phyloP scores from a whole-genome alignment of 2,797 vertebrate genomes.

The Helicolenus hilgendorfi region DNA sequence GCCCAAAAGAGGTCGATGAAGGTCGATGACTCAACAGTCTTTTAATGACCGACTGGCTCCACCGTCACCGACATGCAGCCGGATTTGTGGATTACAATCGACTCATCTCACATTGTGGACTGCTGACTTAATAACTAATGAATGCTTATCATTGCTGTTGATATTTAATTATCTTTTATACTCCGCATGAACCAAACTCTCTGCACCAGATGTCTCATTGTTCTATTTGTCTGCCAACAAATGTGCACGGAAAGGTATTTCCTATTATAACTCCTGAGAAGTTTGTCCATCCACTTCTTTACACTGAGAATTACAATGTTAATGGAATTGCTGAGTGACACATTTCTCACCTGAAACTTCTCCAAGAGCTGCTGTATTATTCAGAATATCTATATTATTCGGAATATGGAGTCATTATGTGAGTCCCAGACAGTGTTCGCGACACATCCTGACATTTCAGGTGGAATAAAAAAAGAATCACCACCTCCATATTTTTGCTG shows the following conservation, averaged over 20 bases:
- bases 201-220: conserved; percentile 24
- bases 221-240: conserved; percentile 23
- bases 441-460: conserved; percentile 2
- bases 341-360: conserved; percentile 33
- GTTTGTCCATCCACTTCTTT: conserved; percentile 3
- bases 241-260: conserved; percentile 16
- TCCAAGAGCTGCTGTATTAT: conserved; percentile 1
- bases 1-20: background rate
- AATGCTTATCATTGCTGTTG: conserved; percentile 6
- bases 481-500: background rate
- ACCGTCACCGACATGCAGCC: background rate
- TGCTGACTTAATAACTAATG: conserved; percentile 26
- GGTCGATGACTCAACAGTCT: background rate
- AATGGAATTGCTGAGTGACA: conserved; percentile 13
- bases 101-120: background rate
- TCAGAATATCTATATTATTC: background rate
- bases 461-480: background rate
- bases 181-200: conserved; percentile 8
- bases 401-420: background rate
- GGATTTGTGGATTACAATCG: conserved; percentile 1
- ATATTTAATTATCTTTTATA: conserved; percentile 22
- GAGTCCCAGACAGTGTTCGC: background rate
- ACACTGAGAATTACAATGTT: background rate
- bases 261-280: background rate
- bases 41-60: background rate